Conservation (phyloP, 2,888 invertebrate genomes). For the Dendrolimus pini region DNA sequence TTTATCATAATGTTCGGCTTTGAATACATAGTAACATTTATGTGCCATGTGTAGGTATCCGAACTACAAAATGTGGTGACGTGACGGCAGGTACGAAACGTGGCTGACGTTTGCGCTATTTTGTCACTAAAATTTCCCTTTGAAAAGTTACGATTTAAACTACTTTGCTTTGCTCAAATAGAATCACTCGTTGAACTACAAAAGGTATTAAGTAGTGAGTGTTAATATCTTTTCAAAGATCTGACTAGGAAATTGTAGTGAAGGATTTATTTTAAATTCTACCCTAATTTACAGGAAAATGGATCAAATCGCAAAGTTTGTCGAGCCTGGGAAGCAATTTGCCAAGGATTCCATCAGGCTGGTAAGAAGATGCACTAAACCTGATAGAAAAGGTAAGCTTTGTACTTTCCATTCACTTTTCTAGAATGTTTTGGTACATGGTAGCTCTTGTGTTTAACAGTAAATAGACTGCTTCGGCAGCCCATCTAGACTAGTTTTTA, state of each 20-base stretch:
- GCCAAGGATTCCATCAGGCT: constrained; percentile 98
- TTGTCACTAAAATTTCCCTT: constrained; percentile 19
- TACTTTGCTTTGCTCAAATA: neutral
- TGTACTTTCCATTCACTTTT: neutral
- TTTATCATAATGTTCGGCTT: too few relatives aligned
- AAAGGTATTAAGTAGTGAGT: neutral
- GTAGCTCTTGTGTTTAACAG: too few relatives aligned
- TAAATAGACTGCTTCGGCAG: too few relatives aligned
- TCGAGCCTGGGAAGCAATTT: constrained; percentile 97
- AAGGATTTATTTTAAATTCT: neutral
- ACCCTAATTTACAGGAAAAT: constrained; percentile 76
- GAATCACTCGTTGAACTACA: neutral
- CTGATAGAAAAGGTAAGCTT: constrained; percentile 94
- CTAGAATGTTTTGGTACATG: neutral
- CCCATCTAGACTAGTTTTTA: too few relatives aligned
- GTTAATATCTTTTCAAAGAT: neutral
- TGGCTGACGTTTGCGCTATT: constrained; percentile 63
- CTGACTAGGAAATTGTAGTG: too few relatives aligned
- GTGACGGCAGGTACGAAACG: constrained; percentile 61
- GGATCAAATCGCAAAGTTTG: constrained; percentile 97
- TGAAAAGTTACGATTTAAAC: too few relatives aligned
- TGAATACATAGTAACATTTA: too few relatives aligned
- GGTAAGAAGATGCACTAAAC: constrained; percentile 99
- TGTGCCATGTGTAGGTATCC: constrained; percentile 22
- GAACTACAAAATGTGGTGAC: constrained; percentile 44